A percentile compares a stretch with the other conserved stretches of the same genome.
phyloP scores from a whole-genome alignment of 1,140 invertebrate species.

The Phymastichus coffea region DNA sequence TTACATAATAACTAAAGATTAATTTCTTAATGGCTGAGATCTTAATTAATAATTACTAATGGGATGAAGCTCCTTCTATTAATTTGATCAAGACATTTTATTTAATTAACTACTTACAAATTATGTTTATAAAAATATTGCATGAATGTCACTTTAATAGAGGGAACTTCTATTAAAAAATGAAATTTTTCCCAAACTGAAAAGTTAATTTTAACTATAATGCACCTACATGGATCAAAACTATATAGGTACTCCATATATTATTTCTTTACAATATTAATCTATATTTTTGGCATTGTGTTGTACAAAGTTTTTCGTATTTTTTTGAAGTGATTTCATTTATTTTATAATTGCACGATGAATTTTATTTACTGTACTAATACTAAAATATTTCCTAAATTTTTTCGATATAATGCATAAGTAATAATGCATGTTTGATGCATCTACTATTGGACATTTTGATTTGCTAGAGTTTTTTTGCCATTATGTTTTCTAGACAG shows the following conservation, averaged over 20 bases:
- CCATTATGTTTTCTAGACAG: background rate
- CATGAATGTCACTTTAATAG: no score
- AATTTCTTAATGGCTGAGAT: constrained; percentile 15
- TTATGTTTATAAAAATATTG: no score
- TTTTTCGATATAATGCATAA: no score
- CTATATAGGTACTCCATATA: background rate
- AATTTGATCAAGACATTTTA: no score
- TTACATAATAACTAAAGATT: constrained; percentile 43
- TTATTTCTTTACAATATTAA: background rate
- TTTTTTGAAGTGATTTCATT: background rate
- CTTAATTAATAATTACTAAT: constrained; percentile 12
- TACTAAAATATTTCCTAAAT: background rate
- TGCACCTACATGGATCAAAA: constrained; percentile 5
- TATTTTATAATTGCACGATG: background rate
- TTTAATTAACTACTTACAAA: no score
- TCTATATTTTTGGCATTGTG: background rate
- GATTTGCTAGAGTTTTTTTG: no score
- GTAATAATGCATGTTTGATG: constrained; percentile 7
- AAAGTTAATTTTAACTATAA: constrained; percentile 2
- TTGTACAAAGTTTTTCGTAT: background rate
- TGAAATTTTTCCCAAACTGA: background rate
- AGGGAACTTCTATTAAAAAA: no score
- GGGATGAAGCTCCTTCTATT: no score
- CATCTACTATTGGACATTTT: constrained; percentile 20
- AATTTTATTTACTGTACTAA: constrained; percentile 8